Percentiles rank a stretch among this genome's conserved stretches.
Conservation (phyloP, 2,113 vertebrate genomes). For the Sorex araneus region DNA sequence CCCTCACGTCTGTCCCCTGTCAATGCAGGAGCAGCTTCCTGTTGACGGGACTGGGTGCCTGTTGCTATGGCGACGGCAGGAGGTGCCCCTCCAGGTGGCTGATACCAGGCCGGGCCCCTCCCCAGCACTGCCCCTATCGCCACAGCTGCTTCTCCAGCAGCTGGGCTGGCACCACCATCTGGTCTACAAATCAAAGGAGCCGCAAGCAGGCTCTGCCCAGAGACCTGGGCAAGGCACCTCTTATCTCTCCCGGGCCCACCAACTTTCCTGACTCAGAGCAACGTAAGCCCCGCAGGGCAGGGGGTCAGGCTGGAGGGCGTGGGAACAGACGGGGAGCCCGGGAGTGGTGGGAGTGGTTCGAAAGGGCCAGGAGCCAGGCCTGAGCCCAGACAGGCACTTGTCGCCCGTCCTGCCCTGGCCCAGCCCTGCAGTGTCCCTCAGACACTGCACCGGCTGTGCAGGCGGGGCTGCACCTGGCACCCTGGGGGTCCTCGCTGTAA, state of each 20-base stretch:
- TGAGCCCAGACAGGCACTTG: background rate
- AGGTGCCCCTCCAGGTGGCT: constrained; percentile 74
- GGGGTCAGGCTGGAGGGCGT: constrained; percentile 52
- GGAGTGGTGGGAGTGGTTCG: constrained; percentile 9
- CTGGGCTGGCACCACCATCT: constrained; percentile 52
- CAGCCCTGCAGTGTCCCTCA: background rate
- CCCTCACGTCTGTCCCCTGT: background rate
- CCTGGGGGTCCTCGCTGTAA: background rate
- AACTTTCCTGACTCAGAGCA: constrained; percentile 75
- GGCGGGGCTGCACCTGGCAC: background rate
- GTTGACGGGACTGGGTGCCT: constrained; percentile 58
- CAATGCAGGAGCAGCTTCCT: constrained; percentile 65
- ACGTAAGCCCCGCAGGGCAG: constrained; percentile 41
- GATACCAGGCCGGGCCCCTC: constrained; percentile 38
- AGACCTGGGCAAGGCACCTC: constrained; percentile 53
- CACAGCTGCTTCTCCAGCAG: background rate
- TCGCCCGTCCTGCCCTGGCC: background rate
- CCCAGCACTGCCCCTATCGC: background rate
- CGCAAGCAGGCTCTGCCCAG: constrained; percentile 27
- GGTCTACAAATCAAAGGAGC: constrained; percentile 63
- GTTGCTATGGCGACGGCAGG: background rate
- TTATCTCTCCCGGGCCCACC: constrained; percentile 75
- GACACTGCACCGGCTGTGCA: background rate
- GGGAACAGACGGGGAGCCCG: constrained; percentile 53
- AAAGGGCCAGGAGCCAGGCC: constrained; percentile 38